Base-by-base conservation (phyloP, 2,113 vertebrate species). In the Antechinus stuartii region DNA sequence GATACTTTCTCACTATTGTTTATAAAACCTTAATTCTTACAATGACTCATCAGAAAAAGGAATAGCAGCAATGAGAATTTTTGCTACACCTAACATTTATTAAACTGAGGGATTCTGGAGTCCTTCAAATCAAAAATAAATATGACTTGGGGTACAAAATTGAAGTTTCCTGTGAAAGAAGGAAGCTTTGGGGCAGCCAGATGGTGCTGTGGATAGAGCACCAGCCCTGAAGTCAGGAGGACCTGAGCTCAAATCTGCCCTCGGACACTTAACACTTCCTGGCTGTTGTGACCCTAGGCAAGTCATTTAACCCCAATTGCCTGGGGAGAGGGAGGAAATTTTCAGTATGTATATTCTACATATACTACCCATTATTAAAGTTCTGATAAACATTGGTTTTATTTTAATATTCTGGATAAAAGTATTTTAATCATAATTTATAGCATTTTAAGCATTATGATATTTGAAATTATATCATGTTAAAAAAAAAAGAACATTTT, bases 281-380 rank as follows among this genome's bases (percentile, higher is more conserved):
- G 49, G 49, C 49, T 49, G 6, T 49, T 49, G 49, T 49, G 7
- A 49, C 49, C 49, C 49, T 49, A 8, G 49, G 6, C 49, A 49
- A 49, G 6, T 49, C 49, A 49, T 49, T 49, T 49, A 49, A 8
- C 49, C 7, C 49, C 6, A 49, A 49, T 49, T 49, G 49, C 47
- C 47, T 47, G 49, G 49, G 49, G 4, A 5, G 49, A 7, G 49
- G 49, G 7, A 49, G 92, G 96, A 96, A 55, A 93, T 95, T 97
- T 97, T 96, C 92, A 95, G 50, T 95, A 84, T 92, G 90, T 94
- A 89, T 56, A 25, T 95, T 96, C 92, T 95, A 94, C 53, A 96
- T 91, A 52, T 49, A 50, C 25, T 96, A 90, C 91, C 47, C 47
- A 50, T 25, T 96, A 90, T 95, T 56, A 10, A 14, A 55, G 61